Percentiles rank a stretch among this genome's conserved stretches.
Evolutionary conservation across 2,113 vertebrate genomes (phyloP).

Genomic region (Otus sunia): DNA sequence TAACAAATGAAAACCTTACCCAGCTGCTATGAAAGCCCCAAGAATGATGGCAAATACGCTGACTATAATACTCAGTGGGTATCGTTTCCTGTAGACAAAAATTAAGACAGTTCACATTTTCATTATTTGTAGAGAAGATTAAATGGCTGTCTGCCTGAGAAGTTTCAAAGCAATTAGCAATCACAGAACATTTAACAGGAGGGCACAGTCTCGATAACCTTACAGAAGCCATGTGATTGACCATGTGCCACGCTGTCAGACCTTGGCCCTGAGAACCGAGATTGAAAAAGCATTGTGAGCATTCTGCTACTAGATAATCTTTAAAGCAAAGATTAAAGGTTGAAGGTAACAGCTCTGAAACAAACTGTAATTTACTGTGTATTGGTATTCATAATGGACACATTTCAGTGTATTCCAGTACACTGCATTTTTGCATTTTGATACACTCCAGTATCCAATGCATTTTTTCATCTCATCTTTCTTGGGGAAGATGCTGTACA

Average conservation of each 20-base stretch:
- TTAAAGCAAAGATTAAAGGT: background rate
- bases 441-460: no score
- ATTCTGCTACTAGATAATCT: background rate
- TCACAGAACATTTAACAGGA: background rate
- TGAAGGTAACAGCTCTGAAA: background rate
- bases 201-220: background rate
- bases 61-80: constrained; percentile 73
- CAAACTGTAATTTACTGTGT: background rate
- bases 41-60: constrained; percentile 84
- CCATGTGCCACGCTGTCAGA: background rate
- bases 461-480: background rate
- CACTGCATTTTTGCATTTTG: no score
- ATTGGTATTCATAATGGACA: background rate
- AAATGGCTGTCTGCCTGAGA: background rate
- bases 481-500: background rate
- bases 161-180: background rate
- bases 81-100: constrained; percentile 80
- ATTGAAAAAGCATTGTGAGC: background rate
- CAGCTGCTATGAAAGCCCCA: constrained; percentile 88
- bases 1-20: constrained; percentile 76
- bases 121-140: background rate
- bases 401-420: background rate
- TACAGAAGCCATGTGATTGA: background rate
- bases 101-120: background rate
- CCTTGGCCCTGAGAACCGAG: background rate